Evolutionary conservation across 2,888 invertebrate genomes (phyloP), one percentile per base, ranked within the genome.

Genomic region (Drosophila peninsularis): DNA sequence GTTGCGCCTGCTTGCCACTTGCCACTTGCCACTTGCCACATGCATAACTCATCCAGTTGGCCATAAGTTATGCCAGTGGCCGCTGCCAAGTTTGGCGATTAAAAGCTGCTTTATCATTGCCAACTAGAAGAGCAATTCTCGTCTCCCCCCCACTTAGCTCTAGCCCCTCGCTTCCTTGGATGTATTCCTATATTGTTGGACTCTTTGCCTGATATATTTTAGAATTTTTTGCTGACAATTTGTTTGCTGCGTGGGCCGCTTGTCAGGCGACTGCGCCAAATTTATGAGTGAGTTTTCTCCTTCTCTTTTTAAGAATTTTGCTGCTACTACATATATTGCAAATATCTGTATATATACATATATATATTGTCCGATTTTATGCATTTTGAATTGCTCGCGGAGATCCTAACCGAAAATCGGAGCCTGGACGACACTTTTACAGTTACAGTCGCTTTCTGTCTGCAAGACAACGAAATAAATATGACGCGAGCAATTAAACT

Each of bases 61-160:
- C 82, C 78, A 81, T 85, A 75, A 88, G 79, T 86, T 79, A 86
- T 86, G 75, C 62, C 61, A 52, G 57, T 34, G 63, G 49, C 61
- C 68, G 80, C 82, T 92, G 91, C 91, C 91, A 91, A 91, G 84
- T 90, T 90, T 88, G 78, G 90, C 89, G 90, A 92, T 91, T 91
- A 92, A 91, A 92, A 82, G 88, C 87, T 72, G 80, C 83, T 91
- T 88, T 90, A 88, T 91, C 92, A 91, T 88, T 90, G 90, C 62
- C 68, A 65, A 67, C 64, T 72, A 77, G 78, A 76, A 76, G 49
- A 68, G 49, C 63, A 68, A 74, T 64, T 52, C 55, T 32, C 61
- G n/a, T 21, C 30, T n/a, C 14, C 21, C n/a, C 41, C 36, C n/a
- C 47, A 30, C 11, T 10, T 52, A 37, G 41, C 67, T 32, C 60